These are phyloP conservation scores for Tetraodon nigroviridis DNA, from an alignment of 2,113 vertebrate species.

Conservation along the genomic window DNA sequence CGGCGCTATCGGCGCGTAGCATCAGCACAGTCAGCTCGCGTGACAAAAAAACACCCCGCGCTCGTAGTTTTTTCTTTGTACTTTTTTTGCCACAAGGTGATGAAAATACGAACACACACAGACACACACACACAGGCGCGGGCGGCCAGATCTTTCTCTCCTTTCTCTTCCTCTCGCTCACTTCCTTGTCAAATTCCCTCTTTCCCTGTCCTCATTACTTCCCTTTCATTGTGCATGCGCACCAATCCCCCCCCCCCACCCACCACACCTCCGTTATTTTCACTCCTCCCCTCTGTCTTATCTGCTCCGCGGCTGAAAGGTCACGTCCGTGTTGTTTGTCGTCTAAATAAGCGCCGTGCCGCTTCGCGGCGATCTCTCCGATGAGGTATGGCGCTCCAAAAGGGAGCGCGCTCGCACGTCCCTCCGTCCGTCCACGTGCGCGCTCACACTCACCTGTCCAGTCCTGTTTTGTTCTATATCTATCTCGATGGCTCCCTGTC, in stretches of 20 bases:
- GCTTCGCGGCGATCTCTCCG: slow-evolving; percentile 63
- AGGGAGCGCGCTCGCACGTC: slow-evolving; percentile 14
- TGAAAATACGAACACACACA: slow-evolving; percentile 12
- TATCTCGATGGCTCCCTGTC: slow-evolving; percentile 32
- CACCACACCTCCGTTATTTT: slow-evolving; percentile 33
- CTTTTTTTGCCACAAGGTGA: slow-evolving; percentile 19
- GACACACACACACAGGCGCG: background rate
- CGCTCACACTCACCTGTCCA: slow-evolving; percentile 35
- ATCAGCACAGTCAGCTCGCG: slow-evolving; percentile 62
- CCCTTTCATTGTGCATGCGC: slow-evolving; percentile 29
- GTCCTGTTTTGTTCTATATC: slow-evolving; percentile 49
- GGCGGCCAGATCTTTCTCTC: background rate
- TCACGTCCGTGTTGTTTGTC: slow-evolving; percentile 77
- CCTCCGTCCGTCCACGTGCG: background rate
- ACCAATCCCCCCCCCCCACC: slow-evolving; percentile 17
- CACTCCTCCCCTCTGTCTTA: slow-evolving; percentile 49
- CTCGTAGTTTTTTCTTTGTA: slow-evolving; percentile 2
- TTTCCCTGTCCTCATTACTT: slow-evolving; percentile 37
- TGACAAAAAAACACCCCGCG: slow-evolving; percentile 35
- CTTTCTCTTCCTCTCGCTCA: slow-evolving; percentile 11
- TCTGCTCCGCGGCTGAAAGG: slow-evolving; percentile 68
- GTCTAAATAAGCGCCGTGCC: slow-evolving; percentile 68
- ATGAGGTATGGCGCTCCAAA: slow-evolving; percentile 55
- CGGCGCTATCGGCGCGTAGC: slow-evolving; percentile 48
- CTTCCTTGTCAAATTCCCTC: slow-evolving; percentile 42